Percentiles rank a stretch among this genome's conserved stretches.
These are phyloP conservation scores for Caenorhabditis doughertyi DNA, from an alignment of 2,888 invertebrate species.

Conservation along the genomic window DNA sequence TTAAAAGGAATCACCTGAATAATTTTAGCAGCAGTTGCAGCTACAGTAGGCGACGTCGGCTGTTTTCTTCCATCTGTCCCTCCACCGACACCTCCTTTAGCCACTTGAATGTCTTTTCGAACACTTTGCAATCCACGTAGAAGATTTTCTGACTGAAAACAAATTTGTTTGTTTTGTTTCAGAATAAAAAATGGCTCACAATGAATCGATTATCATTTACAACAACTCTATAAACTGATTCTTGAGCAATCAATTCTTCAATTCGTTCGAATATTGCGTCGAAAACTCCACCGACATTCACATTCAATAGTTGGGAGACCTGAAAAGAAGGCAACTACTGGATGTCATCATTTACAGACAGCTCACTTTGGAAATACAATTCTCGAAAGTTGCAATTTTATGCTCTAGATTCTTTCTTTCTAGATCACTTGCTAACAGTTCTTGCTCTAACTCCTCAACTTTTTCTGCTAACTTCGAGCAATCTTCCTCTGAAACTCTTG, in stretches of 20 bases:
- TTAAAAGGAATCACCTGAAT: constrained; percentile 22
- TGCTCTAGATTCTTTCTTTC: constrained; percentile 61
- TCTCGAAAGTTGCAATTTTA: constrained; percentile 43
- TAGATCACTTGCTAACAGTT: constrained; percentile 57
- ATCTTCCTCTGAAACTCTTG: constrained; percentile 69
- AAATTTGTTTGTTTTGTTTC: background rate
- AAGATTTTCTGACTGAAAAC: constrained; percentile 61
- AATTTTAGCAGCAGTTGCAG: constrained; percentile 54
- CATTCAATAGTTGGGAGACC: constrained; percentile 55
- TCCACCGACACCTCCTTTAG: background rate
- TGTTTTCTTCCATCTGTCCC: constrained; percentile 19
- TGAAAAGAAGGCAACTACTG: constrained; percentile 16
- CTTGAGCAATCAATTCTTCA: constrained; percentile 59
- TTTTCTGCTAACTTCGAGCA: constrained; percentile 52
- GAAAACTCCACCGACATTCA: constrained; percentile 51
- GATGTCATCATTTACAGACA: too few relatives aligned
- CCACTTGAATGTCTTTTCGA: constrained; percentile 47
- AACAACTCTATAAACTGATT: constrained; percentile 59
- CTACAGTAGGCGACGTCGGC: constrained; percentile 16
- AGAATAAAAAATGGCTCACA: constrained; percentile 9
- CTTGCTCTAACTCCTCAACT: constrained; percentile 63
- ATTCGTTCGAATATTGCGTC: constrained; percentile 57
- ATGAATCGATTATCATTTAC: constrained; percentile 57
- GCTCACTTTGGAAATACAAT: constrained; percentile 48
- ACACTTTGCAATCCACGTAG: constrained; percentile 52